Percentiles rank a stretch among this genome's conserved stretches.
Evolutionary conservation across 2,797 vertebrate species (phyloP).

Genomic region (Bradypus variegatus): DNA sequence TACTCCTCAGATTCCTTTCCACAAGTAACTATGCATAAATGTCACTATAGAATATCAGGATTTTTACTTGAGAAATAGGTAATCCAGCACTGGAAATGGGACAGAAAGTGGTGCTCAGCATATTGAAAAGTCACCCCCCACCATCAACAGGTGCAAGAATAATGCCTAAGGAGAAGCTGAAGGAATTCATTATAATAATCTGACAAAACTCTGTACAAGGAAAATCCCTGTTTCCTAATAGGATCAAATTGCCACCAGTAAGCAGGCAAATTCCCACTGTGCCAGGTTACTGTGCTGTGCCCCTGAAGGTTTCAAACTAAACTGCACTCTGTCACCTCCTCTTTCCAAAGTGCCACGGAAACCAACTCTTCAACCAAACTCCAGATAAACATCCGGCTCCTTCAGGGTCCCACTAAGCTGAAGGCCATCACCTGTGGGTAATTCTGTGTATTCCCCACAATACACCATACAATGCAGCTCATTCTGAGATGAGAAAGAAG

Average conservation of each 20-base stretch:
- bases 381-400: background rate
- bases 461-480: background rate
- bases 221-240: background rate
- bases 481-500: background rate
- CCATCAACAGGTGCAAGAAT: background rate
- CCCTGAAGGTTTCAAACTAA: background rate
- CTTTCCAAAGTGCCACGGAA: background rate
- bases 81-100: background rate
- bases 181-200: background rate
- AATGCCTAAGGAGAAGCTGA: background rate
- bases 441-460: background rate
- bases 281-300: background rate
- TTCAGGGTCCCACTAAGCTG: background rate
- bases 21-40: background rate
- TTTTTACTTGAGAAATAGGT: background rate
- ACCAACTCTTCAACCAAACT: background rate
- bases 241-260: background rate
- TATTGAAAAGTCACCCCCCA: background rate
- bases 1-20: background rate
- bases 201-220: background rate
- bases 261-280: background rate
- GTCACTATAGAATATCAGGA: background rate
- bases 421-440: background rate
- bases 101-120: background rate
- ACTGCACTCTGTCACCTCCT: background rate